Base-by-base conservation (phyloP, 2,888 invertebrate species). In the Dermolepida albohirtum region DNA sequence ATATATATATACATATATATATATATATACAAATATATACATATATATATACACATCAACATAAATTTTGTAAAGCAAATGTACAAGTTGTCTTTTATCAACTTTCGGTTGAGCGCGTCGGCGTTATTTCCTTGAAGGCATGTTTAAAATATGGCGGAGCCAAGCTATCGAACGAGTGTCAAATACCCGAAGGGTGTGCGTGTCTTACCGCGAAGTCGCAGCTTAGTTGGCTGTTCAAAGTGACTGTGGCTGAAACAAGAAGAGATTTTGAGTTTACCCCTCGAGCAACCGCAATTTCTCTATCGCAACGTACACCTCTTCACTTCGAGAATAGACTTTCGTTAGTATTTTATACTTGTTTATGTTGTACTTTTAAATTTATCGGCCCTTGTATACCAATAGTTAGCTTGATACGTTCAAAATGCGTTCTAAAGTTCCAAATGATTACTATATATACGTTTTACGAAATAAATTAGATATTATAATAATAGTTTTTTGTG, bases 261-360 rank as follows among this genome's bases (percentile, higher is more conserved):
- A 54, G 54, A 54, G 54, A 54, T 54, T 54, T 52, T 39, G 40
- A 54, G 54, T 54, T 54, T 54, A 40, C 54, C 54, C 51, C 51
- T 51, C 51, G 51, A 51, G 51, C 51, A 29, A 51, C 51, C 51
- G 8, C 51, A 51, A 51, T 51, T 51, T 51, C 51, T 51, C 22
- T 51, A 51, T 51, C 29, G 51, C 50, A 8, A 51, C n/a, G 51
- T 12, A 51, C 51, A 51, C 51, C 51, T 51, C 51, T 12, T 29
- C 6, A n/a, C 34, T 34, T 27, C 12, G 51, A 51, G 22, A n/a
- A 51, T 22, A 12, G 6, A 29, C 29, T 29, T 27, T 51, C 27
- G 8, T 34, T 34, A 7, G n/a, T 12, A 51, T 51, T 29, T 12
- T 29, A 29, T 29, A 11, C 29, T 27, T 12, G 27, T 51, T 51